Evolutionary conservation across 92 coral and sea anemone species (phyloP).

Genomic region (Phenganax marumi): DNA sequence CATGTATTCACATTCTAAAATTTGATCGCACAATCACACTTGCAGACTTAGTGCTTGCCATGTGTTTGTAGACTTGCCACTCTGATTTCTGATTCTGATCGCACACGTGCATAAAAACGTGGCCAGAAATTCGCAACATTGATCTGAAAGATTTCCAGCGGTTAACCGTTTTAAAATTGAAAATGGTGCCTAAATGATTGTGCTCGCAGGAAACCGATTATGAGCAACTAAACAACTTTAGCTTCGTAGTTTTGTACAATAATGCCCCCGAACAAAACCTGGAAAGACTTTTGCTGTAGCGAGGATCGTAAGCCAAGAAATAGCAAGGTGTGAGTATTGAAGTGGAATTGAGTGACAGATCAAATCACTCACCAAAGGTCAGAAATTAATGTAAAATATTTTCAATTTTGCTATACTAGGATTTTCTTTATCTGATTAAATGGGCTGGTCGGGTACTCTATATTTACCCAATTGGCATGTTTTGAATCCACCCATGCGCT

Average conservation of each 20-base stretch:
- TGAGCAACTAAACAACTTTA: no score
- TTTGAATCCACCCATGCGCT: background rate
- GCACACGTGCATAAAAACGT: no score
- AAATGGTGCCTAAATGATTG: background rate
- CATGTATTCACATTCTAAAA: no score
- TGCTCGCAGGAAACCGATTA: no score
- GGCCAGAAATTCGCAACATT: slow-evolving; percentile 2
- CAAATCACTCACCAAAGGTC: no score
- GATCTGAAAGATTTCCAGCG: background rate
- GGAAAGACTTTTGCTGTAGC: background rate
- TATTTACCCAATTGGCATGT: no score
- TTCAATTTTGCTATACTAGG: background rate
- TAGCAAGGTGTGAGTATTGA: background rate
- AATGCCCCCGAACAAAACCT: background rate
- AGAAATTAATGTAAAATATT: background rate
- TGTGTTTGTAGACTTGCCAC: no score
- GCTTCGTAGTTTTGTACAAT: background rate
- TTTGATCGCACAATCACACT: no score
- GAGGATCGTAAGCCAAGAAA: background rate
- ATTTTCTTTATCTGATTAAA: no score
- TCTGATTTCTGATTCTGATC: no score
- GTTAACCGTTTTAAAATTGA: background rate
- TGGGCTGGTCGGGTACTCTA: slow-evolving; percentile 9
- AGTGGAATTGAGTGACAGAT: no score
- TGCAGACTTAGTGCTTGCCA: no score